These are phyloP conservation scores for Stegana nigrithorax DNA, from an alignment of 2,888 invertebrate genomes.

Conservation along the genomic window DNA sequence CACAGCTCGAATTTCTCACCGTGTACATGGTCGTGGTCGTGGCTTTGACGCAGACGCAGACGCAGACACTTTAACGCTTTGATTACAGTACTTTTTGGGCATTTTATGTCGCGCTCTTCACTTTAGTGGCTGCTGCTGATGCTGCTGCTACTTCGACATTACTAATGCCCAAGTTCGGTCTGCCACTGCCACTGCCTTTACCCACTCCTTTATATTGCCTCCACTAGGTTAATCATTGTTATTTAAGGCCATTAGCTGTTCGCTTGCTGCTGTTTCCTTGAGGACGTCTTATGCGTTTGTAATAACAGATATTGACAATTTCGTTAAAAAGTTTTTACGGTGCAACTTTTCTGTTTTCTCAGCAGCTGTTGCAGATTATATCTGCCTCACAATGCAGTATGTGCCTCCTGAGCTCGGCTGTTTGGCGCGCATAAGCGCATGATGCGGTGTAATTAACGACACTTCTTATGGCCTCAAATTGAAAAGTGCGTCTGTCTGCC, in stretches of 20 bases:
- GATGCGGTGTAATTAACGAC: constrained; percentile 5
- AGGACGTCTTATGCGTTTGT: neutral
- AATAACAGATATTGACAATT: neutral
- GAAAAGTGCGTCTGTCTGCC: neutral
- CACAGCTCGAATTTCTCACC: constrained; percentile 9
- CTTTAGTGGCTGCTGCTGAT: no score
- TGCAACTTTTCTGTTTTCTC: neutral
- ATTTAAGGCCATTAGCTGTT: constrained; percentile 36
- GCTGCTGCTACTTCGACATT: constrained; percentile 27
- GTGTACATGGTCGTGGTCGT: no score
- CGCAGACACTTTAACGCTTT: neutral
- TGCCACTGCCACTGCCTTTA: neutral
- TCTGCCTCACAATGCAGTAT: neutral
- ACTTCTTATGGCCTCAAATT: neutral
- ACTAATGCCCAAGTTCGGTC: constrained; percentile 10
- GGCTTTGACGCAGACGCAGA: neutral
- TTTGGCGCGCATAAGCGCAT: neutral
- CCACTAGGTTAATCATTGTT: constrained; percentile 50
- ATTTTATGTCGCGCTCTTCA: constrained; percentile 26
- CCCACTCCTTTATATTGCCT: neutral
- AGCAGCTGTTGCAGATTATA: constrained; percentile 5
- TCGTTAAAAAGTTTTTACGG: neutral
- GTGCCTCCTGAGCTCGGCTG: neutral
- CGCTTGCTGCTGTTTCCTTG: neutral
- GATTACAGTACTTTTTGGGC: constrained; percentile 15